Evolutionary conservation across 2,888 invertebrate species (phyloP), one percentile per base, ranked within the genome.

Genomic region (Drosophila anceps): DNA sequence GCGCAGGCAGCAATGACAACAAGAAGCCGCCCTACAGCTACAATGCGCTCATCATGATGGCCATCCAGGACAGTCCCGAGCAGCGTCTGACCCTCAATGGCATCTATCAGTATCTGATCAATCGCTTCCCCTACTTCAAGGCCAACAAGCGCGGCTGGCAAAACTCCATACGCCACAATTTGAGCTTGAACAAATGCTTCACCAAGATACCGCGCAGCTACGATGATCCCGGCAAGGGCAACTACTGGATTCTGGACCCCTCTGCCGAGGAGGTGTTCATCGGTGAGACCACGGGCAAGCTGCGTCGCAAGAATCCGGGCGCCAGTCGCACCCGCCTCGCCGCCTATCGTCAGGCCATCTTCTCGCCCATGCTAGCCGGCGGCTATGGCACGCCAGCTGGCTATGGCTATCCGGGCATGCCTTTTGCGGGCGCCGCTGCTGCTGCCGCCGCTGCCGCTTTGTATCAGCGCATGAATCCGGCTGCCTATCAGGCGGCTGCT

Each of bases 21-120:
- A 98, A 98, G 88, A 99, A 99, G 91, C 99, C 99, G 0, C 97
- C 98, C 0, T 99, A 97, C 94, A 98, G 98, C 93, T 99, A 99
- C 94, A 99, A 99, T 94, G 99, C 99, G 0, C 94, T 99, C 61
- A 99, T 99, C 90, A 99, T 99, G 98, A 99, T 99, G 99, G 99
- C 99, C n/a, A 99, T 99, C 67, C 95, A 98, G 61, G 96, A 97
- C 91, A 98, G 98, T 91, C 96, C 97, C 0, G 98, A 98, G 85
- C 98, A 98, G 91, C 94, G 98, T 12, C 94, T 99, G 46, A 99
- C 99, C 0, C 94, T 99, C 13, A 98, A 98, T 93, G 98, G 98
- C 62, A 99, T 99, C 91, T 99, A 99, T 94, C 98, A 98, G 93
- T 99, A 98, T 93, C 98, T 99, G 88, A 99, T 99, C 97, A 96